Evolutionary conservation across 2,797 vertebrate genomes (phyloP), one percentile per base, ranked within the genome.

Genomic region (Chrosomus eos): DNA sequence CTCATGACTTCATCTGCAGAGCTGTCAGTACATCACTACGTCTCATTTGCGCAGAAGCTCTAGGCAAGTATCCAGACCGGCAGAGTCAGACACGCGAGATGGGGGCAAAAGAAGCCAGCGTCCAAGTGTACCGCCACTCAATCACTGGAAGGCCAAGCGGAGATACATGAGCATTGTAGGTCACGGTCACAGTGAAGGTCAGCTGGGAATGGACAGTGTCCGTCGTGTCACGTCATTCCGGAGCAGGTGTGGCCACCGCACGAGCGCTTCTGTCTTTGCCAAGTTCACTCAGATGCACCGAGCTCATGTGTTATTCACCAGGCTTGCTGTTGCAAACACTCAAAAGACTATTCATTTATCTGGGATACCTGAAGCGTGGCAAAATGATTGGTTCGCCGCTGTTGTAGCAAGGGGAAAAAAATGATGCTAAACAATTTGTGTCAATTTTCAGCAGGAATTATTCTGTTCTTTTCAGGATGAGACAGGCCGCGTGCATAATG

Each of bases 341-440:
- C 86, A 90, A 86, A 87, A 80, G 84, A 78, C 92, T 91, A 94
- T 93, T 94, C 93, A 95, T 94, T 94, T 93, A 94, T 94, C 93
- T 94, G 93, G 72, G 93, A 94, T 94, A 94, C 94, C 94, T 95
- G 93, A 90, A 93, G 93, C 91, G 87, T 88, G 80, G 91, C 92
- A 88, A 93, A 94, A 94, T 95, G 94, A 95, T 94, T 94, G 94
- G 93, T 90, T 93, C 82, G 23, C 93, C 93, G 92, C 89, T 67
- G 74, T 87, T 85, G 84, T 60, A 5, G 74, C 67, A 83, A 48
- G 51, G 83, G 73, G 36, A 74, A 90, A 85, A 85, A 95, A 94
- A 95, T 92, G 93, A 94, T 95, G 94, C 93, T 90, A 93, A 95
- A 96, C 95, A 95, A 96, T 95, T 95, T 95, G 92, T 94, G 92